Conservation (phyloP, 2,113 vertebrate species). For the Opisthocomus hoazin region DNA sequence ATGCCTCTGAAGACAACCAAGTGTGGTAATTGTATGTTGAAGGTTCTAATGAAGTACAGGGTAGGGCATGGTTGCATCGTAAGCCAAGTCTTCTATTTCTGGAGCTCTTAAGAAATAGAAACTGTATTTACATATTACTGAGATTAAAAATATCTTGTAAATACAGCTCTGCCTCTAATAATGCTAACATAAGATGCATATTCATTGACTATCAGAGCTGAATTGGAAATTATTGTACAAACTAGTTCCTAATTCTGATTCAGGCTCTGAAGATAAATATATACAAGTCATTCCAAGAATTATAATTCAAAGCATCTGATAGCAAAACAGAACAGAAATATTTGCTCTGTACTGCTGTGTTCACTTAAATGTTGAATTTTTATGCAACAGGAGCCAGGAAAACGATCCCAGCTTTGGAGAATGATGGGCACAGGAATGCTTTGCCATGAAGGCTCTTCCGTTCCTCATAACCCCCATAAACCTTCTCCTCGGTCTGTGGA, state of each 20-base stretch:
- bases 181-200: background rate
- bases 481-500: slow-evolving; percentile 78
- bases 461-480: slow-evolving; percentile 87
- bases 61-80: background rate
- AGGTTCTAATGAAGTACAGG: background rate
- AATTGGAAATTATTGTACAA: background rate
- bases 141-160: background rate
- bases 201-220: background rate
- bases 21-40: background rate
- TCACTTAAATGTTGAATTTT: background rate
- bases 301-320: background rate
- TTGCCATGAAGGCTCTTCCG: slow-evolving; percentile 94
- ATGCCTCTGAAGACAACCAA: background rate
- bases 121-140: background rate
- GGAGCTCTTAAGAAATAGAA: background rate
- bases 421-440: slow-evolving; percentile 87
- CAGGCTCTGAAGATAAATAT: background rate
- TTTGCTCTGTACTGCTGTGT: background rate
- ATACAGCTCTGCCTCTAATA: background rate
- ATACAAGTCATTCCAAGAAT: background rate
- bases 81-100: background rate
- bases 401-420: slow-evolving; percentile 96
- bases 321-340: background rate
- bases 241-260: background rate
- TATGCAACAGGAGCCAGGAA: slow-evolving; percentile 87